Base-by-base conservation (phyloP, 2,888 invertebrate genomes). In the Netelia virgata region DNA sequence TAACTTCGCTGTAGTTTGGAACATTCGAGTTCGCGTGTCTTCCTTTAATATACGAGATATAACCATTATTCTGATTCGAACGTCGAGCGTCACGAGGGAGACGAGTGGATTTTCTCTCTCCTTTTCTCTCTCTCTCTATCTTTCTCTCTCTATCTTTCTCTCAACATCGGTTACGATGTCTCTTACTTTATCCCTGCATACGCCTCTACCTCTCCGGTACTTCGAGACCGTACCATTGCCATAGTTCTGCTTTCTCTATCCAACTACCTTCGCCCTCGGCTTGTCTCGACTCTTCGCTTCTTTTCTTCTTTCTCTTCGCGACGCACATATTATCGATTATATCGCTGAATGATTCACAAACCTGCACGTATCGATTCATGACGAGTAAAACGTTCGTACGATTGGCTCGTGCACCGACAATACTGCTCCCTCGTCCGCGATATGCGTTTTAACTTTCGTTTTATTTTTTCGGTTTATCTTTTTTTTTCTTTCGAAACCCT, bases 331-430 rank as follows among this genome's bases (percentile, higher is more conserved):
- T 57, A 70, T 83, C 83, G 74, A 79, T 79, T 57, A 36, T 28
- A 53, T 41, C 55, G 69, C 61, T 79, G 74, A 83, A 74, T 79
- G 69, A 70, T 83, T 83, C 70, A 64, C 68, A 20, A 20, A 14
- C 50, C 6, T 36, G 50, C 16, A 50, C 72, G 28, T 72, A 83
- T 83, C 74, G 69, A 83, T 79, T 74, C 16, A 57, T 55, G 64
- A 64, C 79, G 70, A 57, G 63, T 63, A 57, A 69, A 74, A 74
- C 61, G 73, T 63, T 57, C 64, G 18, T 57, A 69, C 50, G 43
- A 28, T 28, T 5, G 28, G 28, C 28, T 28, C 28, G 28, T 3
- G 28, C 53, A n/a, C 20, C 43, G 36, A 72, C 43, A 78, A 78
- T 55, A 73, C 73, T 73, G 78, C 43, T 41, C 47, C 36, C 70